A percentile compares a stretch with the other conserved stretches of the same genome.
Evolutionary conservation across 1,140 invertebrate genomes (phyloP).

Genomic region (Sipha flava): DNA sequence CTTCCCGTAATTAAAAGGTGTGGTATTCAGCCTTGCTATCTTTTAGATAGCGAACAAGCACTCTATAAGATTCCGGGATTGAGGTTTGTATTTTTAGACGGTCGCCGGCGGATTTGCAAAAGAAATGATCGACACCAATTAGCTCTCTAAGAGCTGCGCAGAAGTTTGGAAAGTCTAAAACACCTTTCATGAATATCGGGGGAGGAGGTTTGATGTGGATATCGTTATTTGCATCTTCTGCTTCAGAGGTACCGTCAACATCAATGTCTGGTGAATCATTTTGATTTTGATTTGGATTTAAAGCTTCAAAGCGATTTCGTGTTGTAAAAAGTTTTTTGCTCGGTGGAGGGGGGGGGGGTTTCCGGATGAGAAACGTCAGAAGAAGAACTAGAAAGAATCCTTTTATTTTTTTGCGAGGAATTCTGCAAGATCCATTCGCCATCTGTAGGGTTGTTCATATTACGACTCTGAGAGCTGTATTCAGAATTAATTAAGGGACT

Average conservation of each 20-base stretch:
- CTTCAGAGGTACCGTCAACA: neutral
- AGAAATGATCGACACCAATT: neutral
- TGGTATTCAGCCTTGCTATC: neutral
- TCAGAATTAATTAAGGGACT: too few relatives aligned
- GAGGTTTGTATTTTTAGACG: neutral
- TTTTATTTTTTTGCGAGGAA: too few relatives aligned
- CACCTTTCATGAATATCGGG: neutral
- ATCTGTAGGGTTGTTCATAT: too few relatives aligned
- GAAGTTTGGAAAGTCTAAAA: neutral
- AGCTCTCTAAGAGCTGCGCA: too few relatives aligned
- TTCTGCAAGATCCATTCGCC: too few relatives aligned
- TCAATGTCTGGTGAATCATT: neutral
- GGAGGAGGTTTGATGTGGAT: neutral
- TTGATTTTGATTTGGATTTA: neutral
- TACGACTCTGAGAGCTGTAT: too few relatives aligned
- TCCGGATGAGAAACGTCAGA: too few relatives aligned
- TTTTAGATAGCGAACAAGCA: neutral
- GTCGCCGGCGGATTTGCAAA: neutral
- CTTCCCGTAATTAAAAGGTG: neutral
- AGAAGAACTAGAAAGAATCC: too few relatives aligned
- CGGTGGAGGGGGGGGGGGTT: too few relatives aligned
- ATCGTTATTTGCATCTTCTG: neutral
- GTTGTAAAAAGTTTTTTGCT: neutral
- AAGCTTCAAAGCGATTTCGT: neutral
- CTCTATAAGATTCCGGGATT: neutral